Percentiles rank a stretch among this genome's conserved stretches.
Evolutionary conservation across 2,888 invertebrate species (phyloP).

Genomic region (Dendrolimus pini): DNA sequence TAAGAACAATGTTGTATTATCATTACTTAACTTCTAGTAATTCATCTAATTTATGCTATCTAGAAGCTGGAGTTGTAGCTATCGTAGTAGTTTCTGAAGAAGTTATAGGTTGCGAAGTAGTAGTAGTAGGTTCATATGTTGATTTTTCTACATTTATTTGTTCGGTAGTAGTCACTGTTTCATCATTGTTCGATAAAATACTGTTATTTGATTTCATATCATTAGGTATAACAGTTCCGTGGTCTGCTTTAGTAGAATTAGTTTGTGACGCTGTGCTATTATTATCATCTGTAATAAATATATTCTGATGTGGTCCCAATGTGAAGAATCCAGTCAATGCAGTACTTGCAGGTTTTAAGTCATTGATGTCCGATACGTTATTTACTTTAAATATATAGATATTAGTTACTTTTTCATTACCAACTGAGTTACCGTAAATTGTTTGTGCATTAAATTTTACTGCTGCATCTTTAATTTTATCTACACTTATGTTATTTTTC

Average conservation of each 20-base stretch:
- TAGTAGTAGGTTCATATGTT: too few relatives aligned
- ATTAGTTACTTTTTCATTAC: constrained; percentile 44
- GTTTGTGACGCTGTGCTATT: neutral
- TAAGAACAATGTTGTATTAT: too few relatives aligned
- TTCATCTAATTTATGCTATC: too few relatives aligned
- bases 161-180: too few relatives aligned
- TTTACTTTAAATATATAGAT: constrained; percentile 41
- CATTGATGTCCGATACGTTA: constrained; percentile 18
- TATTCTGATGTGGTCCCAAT: constrained; percentile 4
- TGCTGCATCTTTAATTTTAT: constrained; percentile 8
- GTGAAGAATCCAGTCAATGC: constrained; percentile 14
- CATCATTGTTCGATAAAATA: too few relatives aligned
- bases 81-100: too few relatives aligned
- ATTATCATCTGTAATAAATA: constrained; percentile 5
- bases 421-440: constrained; percentile 36
- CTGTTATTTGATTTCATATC: too few relatives aligned
- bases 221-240: neutral
- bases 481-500: constrained; percentile 7
- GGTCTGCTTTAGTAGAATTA: neutral
- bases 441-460: constrained; percentile 24
- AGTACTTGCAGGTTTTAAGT: constrained; percentile 17
- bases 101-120: too few relatives aligned
- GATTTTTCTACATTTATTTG: too few relatives aligned
- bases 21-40: too few relatives aligned
- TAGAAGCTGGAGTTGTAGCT: too few relatives aligned